These are phyloP conservation scores for Panopea generosa DNA, from an alignment of 2,888 invertebrate genomes.

Conservation along the genomic window DNA sequence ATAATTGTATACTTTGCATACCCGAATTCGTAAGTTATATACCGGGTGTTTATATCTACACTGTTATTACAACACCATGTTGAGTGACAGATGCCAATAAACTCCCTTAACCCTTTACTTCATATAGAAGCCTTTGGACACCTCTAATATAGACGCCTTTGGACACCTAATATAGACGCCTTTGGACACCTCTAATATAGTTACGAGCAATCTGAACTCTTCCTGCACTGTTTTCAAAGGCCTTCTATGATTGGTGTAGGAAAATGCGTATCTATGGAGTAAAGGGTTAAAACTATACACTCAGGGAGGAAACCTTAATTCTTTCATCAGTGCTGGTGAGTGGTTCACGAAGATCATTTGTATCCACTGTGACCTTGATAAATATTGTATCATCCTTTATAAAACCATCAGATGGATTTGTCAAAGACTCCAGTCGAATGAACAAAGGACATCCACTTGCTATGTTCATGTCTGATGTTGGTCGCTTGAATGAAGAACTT, in stretches of 20 bases:
- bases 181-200: too few relatives aligned
- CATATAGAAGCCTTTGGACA: constrained; percentile 8
- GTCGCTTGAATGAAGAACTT: constrained; percentile 82
- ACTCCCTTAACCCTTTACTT: not conserved
- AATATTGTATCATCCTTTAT: constrained; percentile 58
- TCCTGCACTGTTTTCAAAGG: too few relatives aligned
- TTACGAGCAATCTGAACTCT: too few relatives aligned
- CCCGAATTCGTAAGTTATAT: too few relatives aligned
- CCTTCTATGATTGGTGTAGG: too few relatives aligned
- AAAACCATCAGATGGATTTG: constrained; percentile 45
- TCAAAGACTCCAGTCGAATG: constrained; percentile 70
- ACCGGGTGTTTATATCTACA: too few relatives aligned
- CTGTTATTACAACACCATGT: too few relatives aligned
- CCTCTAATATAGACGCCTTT: too few relatives aligned
- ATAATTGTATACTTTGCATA: too few relatives aligned
- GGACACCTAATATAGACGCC: too few relatives aligned
- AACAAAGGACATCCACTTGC: constrained; percentile 84
- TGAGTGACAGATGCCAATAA: too few relatives aligned
- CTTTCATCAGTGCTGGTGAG: constrained; percentile 26
- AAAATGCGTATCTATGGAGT: too few relatives aligned
- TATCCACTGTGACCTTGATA: constrained; percentile 48
- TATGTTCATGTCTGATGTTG: constrained; percentile 84
- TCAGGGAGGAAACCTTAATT: constrained; percentile 16
- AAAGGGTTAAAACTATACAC: not conserved
- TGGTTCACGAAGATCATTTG: constrained; percentile 39